A percentile compares a stretch with the other conserved stretches of the same genome.
These are phyloP conservation scores for Tetraneura akinire DNA, from an alignment of 1,140 invertebrate genomes.

Conservation along the genomic window DNA sequence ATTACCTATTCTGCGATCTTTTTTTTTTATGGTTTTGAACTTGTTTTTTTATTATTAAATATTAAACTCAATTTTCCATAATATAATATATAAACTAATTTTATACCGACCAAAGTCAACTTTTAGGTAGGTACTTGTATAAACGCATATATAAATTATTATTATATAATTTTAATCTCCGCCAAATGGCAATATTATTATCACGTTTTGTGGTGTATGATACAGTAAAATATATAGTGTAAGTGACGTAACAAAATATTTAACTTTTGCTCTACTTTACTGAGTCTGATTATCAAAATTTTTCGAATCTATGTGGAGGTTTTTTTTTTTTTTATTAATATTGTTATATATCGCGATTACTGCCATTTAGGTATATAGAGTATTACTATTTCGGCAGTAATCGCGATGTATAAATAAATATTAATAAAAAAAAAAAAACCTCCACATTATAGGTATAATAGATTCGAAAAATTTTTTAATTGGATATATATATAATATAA, in stretches of 20 bases:
- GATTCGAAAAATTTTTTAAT: too few species aligned
- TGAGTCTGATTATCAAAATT: not conserved
- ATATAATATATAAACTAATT: not conserved
- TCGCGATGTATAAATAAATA: too few species aligned
- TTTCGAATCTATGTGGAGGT: not conserved
- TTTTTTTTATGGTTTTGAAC: conserved; percentile 19
- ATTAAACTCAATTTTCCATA: conserved; percentile 12
- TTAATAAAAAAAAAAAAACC: too few species aligned
- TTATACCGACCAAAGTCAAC: too few species aligned
- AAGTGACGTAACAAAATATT: not conserved
- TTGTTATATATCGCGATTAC: not conserved
- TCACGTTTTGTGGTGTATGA: too few species aligned
- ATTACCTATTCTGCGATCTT: not conserved
- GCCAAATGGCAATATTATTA: not conserved
- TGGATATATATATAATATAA: too few species aligned
- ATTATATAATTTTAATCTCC: not conserved
- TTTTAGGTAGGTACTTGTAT: too few species aligned
- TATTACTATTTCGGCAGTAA: too few species aligned
- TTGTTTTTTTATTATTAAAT: conserved; percentile 32
- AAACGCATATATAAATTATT: not conserved
- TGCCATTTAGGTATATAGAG: not conserved
- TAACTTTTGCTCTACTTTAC: conserved; percentile 11
- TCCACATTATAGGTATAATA: too few species aligned
- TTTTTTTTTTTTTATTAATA: conserved; percentile 4
- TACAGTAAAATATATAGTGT: not conserved